These are phyloP conservation scores for Hirundichthys speculiger DNA, from an alignment of 2,113 vertebrate genomes.

Conservation along the genomic window DNA sequence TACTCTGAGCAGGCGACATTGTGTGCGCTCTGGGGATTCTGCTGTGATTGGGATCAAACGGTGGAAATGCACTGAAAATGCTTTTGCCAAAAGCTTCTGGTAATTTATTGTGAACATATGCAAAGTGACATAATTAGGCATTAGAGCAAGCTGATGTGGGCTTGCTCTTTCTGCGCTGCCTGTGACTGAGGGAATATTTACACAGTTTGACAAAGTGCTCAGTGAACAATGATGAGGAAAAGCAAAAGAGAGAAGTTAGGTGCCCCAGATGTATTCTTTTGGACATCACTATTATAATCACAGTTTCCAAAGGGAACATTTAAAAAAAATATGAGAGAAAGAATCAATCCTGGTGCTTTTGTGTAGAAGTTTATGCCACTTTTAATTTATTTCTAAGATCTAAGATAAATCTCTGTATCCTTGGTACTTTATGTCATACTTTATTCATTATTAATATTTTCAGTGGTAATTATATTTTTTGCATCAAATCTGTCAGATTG, in stretches of 20 bases:
- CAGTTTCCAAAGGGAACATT: conserved; percentile 1
- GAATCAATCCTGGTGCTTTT: neutral
- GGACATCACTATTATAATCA: neutral
- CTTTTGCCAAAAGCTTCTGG: conserved; percentile 35
- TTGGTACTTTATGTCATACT: too few relatives aligned
- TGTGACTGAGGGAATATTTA: conserved; percentile 62
- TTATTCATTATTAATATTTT: too few relatives aligned
- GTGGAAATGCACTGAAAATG: conserved; percentile 65
- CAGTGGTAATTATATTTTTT: too few relatives aligned
- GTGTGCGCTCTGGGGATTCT: conserved; percentile 61
- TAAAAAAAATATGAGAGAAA: neutral
- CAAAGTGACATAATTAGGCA: conserved; percentile 38
- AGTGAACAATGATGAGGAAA: conserved; percentile 37
- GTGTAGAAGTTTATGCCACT: neutral
- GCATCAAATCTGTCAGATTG: too few relatives aligned
- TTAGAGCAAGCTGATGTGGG: conserved; percentile 17
- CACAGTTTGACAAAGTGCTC: conserved; percentile 54
- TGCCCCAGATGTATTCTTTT: conserved; percentile 5
- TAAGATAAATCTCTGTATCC: too few relatives aligned
- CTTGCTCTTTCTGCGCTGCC: conserved; percentile 43
- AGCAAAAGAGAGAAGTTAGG: conserved; percentile 43
- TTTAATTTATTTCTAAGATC: too few relatives aligned
- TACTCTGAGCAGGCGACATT: conserved; percentile 64
- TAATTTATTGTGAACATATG: conserved; percentile 37
- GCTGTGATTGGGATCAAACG: conserved; percentile 41